These are phyloP conservation scores for Turritopsis rubra DNA, from an alignment of 30 jellyfish, hydroid and myxozoan species.

Conservation along the genomic window DNA sequence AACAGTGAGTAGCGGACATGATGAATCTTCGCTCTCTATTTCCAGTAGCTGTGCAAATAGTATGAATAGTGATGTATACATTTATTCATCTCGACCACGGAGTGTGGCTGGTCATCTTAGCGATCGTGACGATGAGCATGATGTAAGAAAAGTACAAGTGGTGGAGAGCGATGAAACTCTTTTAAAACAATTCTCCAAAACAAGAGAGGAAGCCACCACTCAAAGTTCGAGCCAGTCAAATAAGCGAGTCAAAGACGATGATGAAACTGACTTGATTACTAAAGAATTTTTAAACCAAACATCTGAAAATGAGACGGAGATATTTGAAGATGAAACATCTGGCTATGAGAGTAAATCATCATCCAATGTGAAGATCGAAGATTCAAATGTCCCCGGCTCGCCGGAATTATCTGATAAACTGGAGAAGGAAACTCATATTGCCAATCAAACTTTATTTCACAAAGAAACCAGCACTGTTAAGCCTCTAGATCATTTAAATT, in stretches of 20 bases:
- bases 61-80: slow-evolving; percentile 61
- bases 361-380: neutral
- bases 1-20: slow-evolving; percentile 51
- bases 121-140: slow-evolving; percentile 8
- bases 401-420: neutral
- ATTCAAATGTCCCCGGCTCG: neutral
- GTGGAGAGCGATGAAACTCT: neutral
- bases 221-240: neutral
- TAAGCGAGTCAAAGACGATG: neutral
- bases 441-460: neutral
- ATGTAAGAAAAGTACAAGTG: neutral
- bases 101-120: slow-evolving; percentile 29
- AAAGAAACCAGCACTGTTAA: neutral
- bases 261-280: neutral
- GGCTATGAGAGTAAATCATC: neutral
- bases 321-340: neutral
- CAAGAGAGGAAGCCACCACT: neutral
- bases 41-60: slow-evolving; percentile 67
- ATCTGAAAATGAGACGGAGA: neutral
- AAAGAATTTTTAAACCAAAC: neutral
- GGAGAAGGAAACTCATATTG: neutral
- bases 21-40: slow-evolving; percentile 36
- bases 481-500: neutral
- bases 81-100: slow-evolving; percentile 73
- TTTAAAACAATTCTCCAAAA: neutral